Conservation (phyloP, 2,113 vertebrate species). For the Sinocyclocheilus anophthalmus region DNA sequence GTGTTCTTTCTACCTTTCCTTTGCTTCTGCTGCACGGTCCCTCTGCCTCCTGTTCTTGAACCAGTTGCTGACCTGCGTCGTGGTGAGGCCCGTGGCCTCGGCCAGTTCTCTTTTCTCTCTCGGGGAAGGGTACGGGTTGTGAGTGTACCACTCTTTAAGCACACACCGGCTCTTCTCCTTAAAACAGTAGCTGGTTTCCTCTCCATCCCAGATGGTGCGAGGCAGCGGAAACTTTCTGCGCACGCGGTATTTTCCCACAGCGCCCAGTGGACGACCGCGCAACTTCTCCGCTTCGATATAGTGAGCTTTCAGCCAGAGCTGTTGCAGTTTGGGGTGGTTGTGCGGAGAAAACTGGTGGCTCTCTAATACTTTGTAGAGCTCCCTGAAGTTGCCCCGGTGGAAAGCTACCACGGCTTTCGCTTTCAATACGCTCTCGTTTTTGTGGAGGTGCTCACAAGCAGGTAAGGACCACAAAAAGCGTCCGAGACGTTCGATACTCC, state of each 20-base stretch:
- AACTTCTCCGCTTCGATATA: conserved; percentile 94
- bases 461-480: conserved; percentile 91
- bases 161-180: conserved; percentile 91
- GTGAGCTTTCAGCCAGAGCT: conserved; percentile 91
- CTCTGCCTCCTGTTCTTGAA: conserved; percentile 85
- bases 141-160: conserved; percentile 90
- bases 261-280: conserved; percentile 87
- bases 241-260: conserved; percentile 90
- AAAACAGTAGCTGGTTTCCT: conserved; percentile 93
- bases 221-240: conserved; percentile 90
- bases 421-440: conserved; percentile 90
- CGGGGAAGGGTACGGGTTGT: conserved; percentile 92
- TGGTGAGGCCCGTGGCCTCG: conserved; percentile 91
- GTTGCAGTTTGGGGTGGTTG: conserved; percentile 90
- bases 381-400: conserved; percentile 89
- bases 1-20: conserved; percentile 81
- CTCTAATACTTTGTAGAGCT: conserved; percentile 91
- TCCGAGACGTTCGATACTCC: conserved; percentile 89
- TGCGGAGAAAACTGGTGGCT: conserved; percentile 90
- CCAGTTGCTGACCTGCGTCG: conserved; percentile 96
- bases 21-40: conserved; percentile 77
- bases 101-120: conserved; percentile 83
- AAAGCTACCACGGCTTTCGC: conserved; percentile 91
- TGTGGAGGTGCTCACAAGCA: conserved; percentile 91
- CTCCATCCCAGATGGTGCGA: conserved; percentile 90